A percentile compares a stretch with the other conserved stretches of the same genome.
Conservation (phyloP, 2,113 vertebrate genomes). For the Chaenocephalus aceratus region DNA sequence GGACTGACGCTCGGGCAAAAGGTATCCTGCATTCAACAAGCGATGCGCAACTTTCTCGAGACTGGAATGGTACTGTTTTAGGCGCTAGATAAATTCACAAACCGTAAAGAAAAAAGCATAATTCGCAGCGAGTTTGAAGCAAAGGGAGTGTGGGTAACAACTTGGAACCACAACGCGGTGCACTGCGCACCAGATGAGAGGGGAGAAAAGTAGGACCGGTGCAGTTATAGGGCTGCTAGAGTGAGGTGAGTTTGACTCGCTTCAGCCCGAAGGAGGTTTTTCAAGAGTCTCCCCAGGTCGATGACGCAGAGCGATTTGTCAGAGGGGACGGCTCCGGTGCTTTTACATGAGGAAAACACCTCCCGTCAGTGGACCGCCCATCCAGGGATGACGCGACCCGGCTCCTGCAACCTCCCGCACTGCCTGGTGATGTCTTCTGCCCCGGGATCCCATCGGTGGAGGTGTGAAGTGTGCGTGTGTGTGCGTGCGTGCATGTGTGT, state of each 20-base stretch:
- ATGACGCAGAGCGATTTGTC: constrained; percentile 89
- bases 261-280: constrained; percentile 64
- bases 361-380: constrained; percentile 85
- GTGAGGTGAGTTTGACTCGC: constrained; percentile 61
- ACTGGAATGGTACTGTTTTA: constrained; percentile 9
- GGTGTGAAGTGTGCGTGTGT: constrained; percentile 24
- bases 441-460: constrained; percentile 74
- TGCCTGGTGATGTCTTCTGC: constrained; percentile 66
- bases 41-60: constrained; percentile 66
- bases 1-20: constrained; percentile 75
- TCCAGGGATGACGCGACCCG: constrained; percentile 84
- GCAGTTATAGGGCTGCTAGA: constrained; percentile 31
- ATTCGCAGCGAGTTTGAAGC: constrained; percentile 5
- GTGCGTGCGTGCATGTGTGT: not conserved
- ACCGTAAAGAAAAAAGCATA: constrained; percentile 41
- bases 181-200: constrained; percentile 10
- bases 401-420: constrained; percentile 77
- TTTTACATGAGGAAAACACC: constrained; percentile 98
- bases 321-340: constrained; percentile 84
- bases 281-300: constrained; percentile 81
- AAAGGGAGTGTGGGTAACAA: constrained; percentile 5
- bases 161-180: constrained; percentile 17
- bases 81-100: constrained; percentile 37
- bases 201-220: not conserved
- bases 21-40: constrained; percentile 86